phyloP scores from a whole-genome alignment of 2,113 vertebrate genomes.

The Octodon degus region DNA sequence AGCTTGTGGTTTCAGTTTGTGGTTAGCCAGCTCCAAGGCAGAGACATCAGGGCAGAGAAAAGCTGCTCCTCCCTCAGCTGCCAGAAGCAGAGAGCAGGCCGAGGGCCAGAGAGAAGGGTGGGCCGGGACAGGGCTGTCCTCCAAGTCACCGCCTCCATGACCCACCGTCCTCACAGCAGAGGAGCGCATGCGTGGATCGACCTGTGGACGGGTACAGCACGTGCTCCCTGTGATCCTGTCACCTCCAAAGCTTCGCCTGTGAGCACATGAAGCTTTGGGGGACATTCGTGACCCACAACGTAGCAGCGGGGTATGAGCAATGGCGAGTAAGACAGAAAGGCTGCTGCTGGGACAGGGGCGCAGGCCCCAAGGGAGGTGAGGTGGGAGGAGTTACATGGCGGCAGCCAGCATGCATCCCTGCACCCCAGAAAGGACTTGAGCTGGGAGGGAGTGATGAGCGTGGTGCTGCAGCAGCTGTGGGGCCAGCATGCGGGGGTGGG shows the following conservation, averaged over 20 bases:
- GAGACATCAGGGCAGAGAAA: background rate
- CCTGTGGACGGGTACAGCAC: background rate
- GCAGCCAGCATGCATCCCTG: too few species aligned
- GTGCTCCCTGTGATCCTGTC: background rate
- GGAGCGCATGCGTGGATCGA: background rate
- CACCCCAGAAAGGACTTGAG: background rate
- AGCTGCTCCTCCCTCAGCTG: background rate
- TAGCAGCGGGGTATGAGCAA: background rate
- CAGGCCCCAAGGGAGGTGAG: background rate
- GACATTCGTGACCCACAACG: background rate
- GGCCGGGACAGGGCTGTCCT: background rate
- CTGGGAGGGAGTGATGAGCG: background rate
- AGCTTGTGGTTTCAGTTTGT: background rate
- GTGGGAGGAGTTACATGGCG: background rate
- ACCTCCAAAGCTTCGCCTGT: background rate
- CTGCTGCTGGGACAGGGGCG: background rate
- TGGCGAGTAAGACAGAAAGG: background rate
- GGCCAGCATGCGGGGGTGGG: too few species aligned
- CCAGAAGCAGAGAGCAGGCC: background rate
- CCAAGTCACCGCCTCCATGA: background rate
- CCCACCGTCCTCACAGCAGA: background rate
- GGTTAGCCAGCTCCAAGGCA: background rate
- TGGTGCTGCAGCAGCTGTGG: background rate
- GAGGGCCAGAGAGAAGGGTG: background rate
- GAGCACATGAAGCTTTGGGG: background rate